Evolutionary conservation across 2,797 vertebrate genomes (phyloP), one percentile per base, ranked within the genome.

Genomic region (Scomberomorus guttatus): DNA sequence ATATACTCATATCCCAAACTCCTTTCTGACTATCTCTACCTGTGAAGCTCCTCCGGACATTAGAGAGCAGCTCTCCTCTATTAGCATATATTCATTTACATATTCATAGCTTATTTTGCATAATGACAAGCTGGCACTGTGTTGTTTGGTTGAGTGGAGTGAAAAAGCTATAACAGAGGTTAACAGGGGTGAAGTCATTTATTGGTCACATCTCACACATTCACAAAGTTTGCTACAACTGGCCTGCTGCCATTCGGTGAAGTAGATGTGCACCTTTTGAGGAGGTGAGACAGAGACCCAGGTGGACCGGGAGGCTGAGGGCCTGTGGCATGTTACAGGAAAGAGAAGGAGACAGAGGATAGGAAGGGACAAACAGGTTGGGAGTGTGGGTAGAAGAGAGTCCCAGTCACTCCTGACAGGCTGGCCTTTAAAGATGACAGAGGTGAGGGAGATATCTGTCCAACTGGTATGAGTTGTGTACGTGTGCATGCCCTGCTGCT

Each of bases 81-180:
- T 90, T 85, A 81, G 70, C 78, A 80, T 83, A 79, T 57, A 79
- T 46, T 51, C 0, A 85, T 90, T 87, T 87, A 71, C 91, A 92
- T 93, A 89, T 93, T 91, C 75, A 90, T 85, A 29, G 48, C 13
- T 54, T 76, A 59, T 76, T 88, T 87, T 82, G 67, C 75, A 82
- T 80, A 82, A 82, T 5, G 12, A 86, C 65, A 76, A 82, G 75
- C 79, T 83, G 68, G 44, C 2, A 18, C 82, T 67, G 37, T 79
- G 69, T 73, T 87, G 57, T 82, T 71, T 14, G 75, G 59, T 46
- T 50, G 78, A 62, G 52, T 42, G 7, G 37, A 82, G 62, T 57
- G 63, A 71, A 77, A 80, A 85, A 72, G 71, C 73, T 60, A 20
- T 57, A 83, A 61, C 64, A n/a, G 78, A 80, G 79, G 84, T 84